A percentile compares a stretch with the other conserved stretches of the same genome.
These are phyloP conservation scores for Elephas maximus DNA, from an alignment of 2,113 vertebrate genomes.

Conservation along the genomic window DNA sequence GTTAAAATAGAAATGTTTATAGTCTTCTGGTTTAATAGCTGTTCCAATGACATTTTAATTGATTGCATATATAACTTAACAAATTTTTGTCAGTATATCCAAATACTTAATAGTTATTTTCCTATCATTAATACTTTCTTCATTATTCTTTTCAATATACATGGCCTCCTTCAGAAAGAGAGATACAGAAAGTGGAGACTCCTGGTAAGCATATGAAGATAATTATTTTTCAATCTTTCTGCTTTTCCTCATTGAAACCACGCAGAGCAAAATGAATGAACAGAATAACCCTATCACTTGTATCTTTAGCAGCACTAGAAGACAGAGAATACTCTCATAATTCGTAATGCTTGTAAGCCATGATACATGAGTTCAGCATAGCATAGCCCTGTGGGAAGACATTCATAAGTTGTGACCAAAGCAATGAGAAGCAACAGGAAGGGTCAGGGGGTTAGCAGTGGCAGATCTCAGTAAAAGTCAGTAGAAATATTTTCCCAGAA, in stretches of 20 bases:
- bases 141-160: neutral
- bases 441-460: rapidly evolving
- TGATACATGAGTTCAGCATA: neutral
- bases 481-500: neutral
- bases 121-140: neutral
- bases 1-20: neutral
- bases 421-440: neutral
- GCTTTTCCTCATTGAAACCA: neutral
- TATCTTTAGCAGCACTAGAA: neutral
- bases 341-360: neutral
- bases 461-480: neutral
- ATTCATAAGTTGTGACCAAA: neutral
- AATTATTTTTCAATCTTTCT: neutral
- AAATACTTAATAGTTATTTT: slow-evolving; percentile 4
- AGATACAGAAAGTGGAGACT: neutral
- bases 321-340: neutral
- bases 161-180: neutral
- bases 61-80: neutral
- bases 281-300: neutral
- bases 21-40: neutral
- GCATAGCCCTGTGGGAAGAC: neutral
- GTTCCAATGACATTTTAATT: neutral
- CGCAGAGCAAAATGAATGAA: neutral
- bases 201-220: neutral
- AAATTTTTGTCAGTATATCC: neutral